Conservation (phyloP, 2,113 vertebrate genomes). For the Cephalopholis sonnerati region DNA sequence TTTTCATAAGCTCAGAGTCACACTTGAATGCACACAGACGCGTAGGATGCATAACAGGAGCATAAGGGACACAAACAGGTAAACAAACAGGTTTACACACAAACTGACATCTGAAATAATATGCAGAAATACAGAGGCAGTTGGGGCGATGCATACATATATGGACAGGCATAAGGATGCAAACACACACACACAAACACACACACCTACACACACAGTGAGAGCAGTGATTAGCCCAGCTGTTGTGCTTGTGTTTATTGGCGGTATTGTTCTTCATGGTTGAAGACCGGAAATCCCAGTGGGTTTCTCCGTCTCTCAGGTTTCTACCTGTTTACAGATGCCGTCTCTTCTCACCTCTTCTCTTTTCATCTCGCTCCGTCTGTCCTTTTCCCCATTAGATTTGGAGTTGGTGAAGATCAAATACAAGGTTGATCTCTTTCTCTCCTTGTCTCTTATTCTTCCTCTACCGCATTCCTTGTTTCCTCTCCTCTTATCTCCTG, state of each 20-base stretch:
- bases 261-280: conserved; percentile 21
- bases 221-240: conserved; percentile 32
- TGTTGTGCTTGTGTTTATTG: conserved; percentile 18
- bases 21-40: conserved; percentile 7
- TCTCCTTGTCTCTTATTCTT: background rate
- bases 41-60: background rate
- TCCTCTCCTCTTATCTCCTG: background rate
- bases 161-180: background rate
- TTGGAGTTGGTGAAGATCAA: conserved; percentile 17
- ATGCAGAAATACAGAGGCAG: background rate
- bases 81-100: conserved; percentile 23
- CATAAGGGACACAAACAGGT: background rate
- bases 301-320: conserved; percentile 29
- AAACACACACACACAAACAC: conserved; percentile 7
- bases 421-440: background rate
- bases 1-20: background rate
- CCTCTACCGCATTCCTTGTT: background rate
- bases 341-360: background rate
- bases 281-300: conserved; percentile 30
- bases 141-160: background rate
- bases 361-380: background rate
- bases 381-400: background rate
- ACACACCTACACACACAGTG: background rate
- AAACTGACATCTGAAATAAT: background rate
- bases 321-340: conserved; percentile 28